Percentiles rank a stretch among this genome's conserved stretches.
These are phyloP conservation scores for Psilanteris sp. DNA, from an alignment of 1,140 invertebrate genomes.

Conservation along the genomic window DNA sequence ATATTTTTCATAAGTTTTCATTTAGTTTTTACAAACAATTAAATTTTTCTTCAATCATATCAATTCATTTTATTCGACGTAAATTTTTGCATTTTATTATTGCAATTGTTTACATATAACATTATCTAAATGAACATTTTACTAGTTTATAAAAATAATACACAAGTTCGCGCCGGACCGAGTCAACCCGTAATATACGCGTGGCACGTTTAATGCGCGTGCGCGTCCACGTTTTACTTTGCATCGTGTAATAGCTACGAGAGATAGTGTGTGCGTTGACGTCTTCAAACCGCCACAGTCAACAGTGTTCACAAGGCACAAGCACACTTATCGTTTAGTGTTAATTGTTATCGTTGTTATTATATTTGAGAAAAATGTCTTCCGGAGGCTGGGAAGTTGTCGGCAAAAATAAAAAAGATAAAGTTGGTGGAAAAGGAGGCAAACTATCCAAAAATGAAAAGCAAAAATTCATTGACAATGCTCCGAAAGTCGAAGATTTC, in stretches of 20 bases:
- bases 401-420: conserved; percentile 85
- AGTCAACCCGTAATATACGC: conserved; percentile 46
- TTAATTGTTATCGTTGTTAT: conserved; percentile 54
- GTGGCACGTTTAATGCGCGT: conserved; percentile 68
- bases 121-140: too few species aligned
- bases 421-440: conserved; percentile 79
- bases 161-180: too few species aligned
- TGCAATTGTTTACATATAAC: too few species aligned
- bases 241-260: conserved; percentile 1
- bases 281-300: conserved; percentile 52
- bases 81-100: too few species aligned
- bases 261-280: conserved; percentile 36
- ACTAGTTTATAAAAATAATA: too few species aligned
- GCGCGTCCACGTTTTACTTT: conserved; percentile 71
- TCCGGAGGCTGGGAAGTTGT: conserved; percentile 89
- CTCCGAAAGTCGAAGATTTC: conserved; percentile 84
- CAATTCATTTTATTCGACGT: too few species aligned
- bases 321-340: too few species aligned
- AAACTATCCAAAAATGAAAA: conserved; percentile 82
- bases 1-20: too few species aligned
- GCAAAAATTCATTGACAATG: conserved; percentile 81
- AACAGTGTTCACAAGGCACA: too few species aligned
- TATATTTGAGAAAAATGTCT: conserved; percentile 80
- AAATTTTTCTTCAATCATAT: too few species aligned
- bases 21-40: too few species aligned